Conservation (phyloP, 2,888 invertebrate species). For the Drosophila multiciliata region DNA sequence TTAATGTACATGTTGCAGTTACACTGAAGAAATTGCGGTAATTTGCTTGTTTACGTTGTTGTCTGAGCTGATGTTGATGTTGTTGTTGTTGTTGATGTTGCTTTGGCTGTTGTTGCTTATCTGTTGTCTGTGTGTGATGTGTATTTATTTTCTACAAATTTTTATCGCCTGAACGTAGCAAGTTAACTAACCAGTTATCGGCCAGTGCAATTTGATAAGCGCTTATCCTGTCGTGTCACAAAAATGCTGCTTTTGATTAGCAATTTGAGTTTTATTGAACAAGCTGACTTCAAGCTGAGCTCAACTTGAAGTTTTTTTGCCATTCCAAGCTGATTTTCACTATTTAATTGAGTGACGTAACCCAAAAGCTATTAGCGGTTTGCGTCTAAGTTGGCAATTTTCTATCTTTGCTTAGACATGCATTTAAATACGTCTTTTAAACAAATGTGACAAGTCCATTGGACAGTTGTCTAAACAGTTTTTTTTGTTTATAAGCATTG, state of each 20-base stretch:
- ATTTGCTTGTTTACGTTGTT: constrained; percentile 73
- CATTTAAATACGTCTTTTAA: not conserved
- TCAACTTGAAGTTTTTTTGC: constrained; percentile 37
- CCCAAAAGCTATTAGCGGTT: constrained; percentile 34
- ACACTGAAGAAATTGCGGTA: constrained; percentile 67
- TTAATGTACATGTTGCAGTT: constrained; percentile 20
- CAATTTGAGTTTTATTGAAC: constrained; percentile 76
- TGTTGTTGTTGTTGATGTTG: constrained; percentile 32
- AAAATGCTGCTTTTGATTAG: constrained; percentile 76
- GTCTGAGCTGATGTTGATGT: constrained; percentile 37
- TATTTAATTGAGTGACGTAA: constrained; percentile 38
- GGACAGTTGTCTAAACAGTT: not conserved
- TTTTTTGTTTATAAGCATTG: not conserved
- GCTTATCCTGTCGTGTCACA: constrained; percentile 75
- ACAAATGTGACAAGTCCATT: constrained; percentile 10
- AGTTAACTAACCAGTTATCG: constrained; percentile 66
- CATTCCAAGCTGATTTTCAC: constrained; percentile 28
- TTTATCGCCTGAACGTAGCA: constrained; percentile 61
- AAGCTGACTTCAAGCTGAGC: constrained; percentile 62
- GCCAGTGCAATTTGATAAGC: constrained; percentile 66
- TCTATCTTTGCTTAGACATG: constrained; percentile 14
- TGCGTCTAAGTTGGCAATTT: not conserved
- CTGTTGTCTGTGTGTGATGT: constrained; percentile 24
- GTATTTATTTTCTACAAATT: constrained; percentile 55
- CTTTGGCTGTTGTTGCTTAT: constrained; percentile 45